These are phyloP conservation scores for Hydra vulgaris DNA, from an alignment of 30 jellyfish, hydroid and myxozoan species.

Conservation along the genomic window DNA sequence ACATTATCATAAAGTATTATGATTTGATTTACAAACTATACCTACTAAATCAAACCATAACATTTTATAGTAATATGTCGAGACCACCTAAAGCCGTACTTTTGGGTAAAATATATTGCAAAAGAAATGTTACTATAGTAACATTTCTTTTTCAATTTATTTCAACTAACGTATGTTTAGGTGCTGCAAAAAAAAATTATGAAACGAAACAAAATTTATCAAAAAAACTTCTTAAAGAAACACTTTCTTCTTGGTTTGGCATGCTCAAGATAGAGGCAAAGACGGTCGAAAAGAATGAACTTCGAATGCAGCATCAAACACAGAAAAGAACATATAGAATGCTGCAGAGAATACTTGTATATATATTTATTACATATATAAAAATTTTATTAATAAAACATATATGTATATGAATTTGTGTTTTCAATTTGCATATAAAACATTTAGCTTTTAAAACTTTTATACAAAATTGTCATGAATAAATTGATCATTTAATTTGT, in stretches of 20 bases:
- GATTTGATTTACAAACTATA: too few species aligned
- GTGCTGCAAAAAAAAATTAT: not conserved
- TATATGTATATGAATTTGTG: not conserved
- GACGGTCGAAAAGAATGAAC: not conserved
- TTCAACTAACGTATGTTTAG: not conserved
- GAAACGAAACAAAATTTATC: too few species aligned
- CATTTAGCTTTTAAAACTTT: too few species aligned
- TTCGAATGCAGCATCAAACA: not conserved
- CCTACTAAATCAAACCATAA: too few species aligned
- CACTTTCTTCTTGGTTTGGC: not conserved
- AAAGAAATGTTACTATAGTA: not conserved
- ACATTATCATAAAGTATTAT: too few species aligned
- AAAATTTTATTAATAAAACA: not conserved
- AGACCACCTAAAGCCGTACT: too few species aligned
- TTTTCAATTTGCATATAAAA: not conserved
- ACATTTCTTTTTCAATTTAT: not conserved
- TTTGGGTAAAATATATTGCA: too few species aligned
- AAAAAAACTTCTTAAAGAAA: not conserved
- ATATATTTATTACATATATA: not conserved
- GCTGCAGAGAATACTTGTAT: not conserved
- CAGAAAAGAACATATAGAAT: not conserved
- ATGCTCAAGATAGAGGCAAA: not conserved
- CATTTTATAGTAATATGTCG: too few species aligned
- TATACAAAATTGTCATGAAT: too few species aligned
- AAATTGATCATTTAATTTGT: too few species aligned